Evolutionary conservation across 2,113 vertebrate genomes (phyloP), one percentile per base, ranked within the genome.

Genomic region (Mohoua ochrocephala): DNA sequence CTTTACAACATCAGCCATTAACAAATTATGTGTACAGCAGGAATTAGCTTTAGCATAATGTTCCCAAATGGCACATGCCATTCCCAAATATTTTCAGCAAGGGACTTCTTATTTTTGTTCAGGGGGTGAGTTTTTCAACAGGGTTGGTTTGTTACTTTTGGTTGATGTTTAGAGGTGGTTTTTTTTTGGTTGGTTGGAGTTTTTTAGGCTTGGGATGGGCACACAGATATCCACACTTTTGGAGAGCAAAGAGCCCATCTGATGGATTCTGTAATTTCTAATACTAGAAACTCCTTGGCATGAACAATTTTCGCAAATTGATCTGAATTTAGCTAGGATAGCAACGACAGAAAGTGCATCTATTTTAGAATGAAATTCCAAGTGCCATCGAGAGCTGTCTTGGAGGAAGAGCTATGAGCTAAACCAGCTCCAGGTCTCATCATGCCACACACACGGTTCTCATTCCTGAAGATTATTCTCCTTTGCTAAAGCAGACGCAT

Each of bases 91-190:
- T 35, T 45, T 67, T 42, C 39, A 68, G 68, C 30, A 84, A 73
- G 14, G 7, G 10, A 31, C 19, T 67, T 22, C 4, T 24, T 16
- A 3, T 16, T 49, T 65, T 39, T 49, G 4, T 31, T 57, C 10
- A 30, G 6, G 16, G 31, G 3, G 4, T 28, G 13, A 22, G 11
- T 4, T 24, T 74, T 59, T 56, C 5, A 17, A 3, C 9, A 30
- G 37, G 28, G 9, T n/a, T 9, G 10, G 47, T 64, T 87, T 56
- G 37, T 35, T 64, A 37, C 15, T 26, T 23, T 26, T 26, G n/a
- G n/a, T 60, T 60, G 19, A 42, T 24, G 2, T 3, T 84, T 22
- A 4, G 2, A 5, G 26, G 44, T 18, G 4, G 0, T 3, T 37
- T 50, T 27, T 42, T 27, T 73, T 42, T 13, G 2, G 16, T 52